These are phyloP conservation scores for Lymantria monacha DNA, from an alignment of 2,888 invertebrate species.

Conservation along the genomic window DNA sequence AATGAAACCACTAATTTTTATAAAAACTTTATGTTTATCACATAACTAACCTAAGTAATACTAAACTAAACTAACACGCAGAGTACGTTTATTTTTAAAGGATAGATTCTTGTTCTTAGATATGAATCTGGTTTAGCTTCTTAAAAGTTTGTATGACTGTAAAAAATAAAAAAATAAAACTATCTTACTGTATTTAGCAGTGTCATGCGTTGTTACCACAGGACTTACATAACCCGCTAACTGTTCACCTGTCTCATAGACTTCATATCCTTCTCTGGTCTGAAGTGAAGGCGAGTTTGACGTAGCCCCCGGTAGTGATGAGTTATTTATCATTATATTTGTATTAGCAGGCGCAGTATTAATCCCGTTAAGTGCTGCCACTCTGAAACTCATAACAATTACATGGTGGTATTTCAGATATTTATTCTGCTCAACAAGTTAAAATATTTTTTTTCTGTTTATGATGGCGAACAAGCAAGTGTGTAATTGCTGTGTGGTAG, in stretches of 20 bases:
- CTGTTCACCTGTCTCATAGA: conserved; percentile 84
- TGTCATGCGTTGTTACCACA: conserved; percentile 46
- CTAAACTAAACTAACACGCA: no score
- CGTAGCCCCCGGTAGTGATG: conserved; percentile 19
- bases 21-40: no score
- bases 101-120: no score
- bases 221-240: conserved; percentile 66
- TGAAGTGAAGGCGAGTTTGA: conserved; percentile 34
- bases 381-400: conserved; percentile 61
- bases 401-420: no score
- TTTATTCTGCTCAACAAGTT: no score
- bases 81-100: no score
- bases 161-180: not conserved
- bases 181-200: conserved; percentile 64
- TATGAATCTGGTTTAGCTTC: no score
- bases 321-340: conserved; percentile 23
- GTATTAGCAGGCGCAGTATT: conserved; percentile 64
- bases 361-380: conserved; percentile 86
- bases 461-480: no score
- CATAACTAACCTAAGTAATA: no score
- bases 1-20: no score
- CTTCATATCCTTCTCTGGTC: conserved; percentile 71
- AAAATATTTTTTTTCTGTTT: no score
- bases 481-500: no score
- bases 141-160: not conserved